Percentiles rank a stretch among this genome's conserved stretches.
Evolutionary conservation across 2,888 invertebrate genomes (phyloP).

Genomic region (Nephrotoma appendiculata): DNA sequence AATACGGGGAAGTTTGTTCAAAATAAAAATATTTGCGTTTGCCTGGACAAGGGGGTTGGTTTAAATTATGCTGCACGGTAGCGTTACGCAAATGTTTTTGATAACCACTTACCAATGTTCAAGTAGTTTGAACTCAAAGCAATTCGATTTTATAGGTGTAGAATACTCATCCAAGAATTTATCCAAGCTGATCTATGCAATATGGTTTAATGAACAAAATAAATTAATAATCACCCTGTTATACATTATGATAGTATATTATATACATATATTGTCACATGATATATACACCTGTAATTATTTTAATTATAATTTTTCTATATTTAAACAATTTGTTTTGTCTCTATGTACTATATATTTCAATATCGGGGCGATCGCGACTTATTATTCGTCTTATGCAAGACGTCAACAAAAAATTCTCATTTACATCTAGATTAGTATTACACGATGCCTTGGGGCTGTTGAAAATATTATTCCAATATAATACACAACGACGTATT

Average conservation of each 20-base stretch:
- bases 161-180: neutral
- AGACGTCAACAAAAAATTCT: neutral
- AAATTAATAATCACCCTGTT: neutral
- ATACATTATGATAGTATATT: neutral
- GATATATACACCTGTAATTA: neutral
- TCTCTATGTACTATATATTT: neutral
- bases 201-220: neutral
- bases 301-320: neutral
- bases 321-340: neutral
- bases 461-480: neutral
- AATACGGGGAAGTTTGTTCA: neutral
- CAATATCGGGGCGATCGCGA: neutral
- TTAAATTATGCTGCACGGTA: neutral
- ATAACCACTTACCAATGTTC: neutral
- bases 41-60: neutral
- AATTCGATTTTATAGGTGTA: neutral
- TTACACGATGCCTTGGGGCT: neutral
- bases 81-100: neutral
- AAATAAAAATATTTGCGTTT: neutral
- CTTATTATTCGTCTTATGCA: neutral
- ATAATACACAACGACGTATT: neutral
- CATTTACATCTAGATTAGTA: neutral
- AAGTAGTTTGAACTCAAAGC: neutral
- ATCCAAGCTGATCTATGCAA: slow-evolving; percentile 1
- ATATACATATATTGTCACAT: neutral